Evolutionary conservation across 92 coral and sea anemone genomes (phyloP), one percentile per base, ranked within the genome.

Genomic region (Scolanthus callimorphus): DNA sequence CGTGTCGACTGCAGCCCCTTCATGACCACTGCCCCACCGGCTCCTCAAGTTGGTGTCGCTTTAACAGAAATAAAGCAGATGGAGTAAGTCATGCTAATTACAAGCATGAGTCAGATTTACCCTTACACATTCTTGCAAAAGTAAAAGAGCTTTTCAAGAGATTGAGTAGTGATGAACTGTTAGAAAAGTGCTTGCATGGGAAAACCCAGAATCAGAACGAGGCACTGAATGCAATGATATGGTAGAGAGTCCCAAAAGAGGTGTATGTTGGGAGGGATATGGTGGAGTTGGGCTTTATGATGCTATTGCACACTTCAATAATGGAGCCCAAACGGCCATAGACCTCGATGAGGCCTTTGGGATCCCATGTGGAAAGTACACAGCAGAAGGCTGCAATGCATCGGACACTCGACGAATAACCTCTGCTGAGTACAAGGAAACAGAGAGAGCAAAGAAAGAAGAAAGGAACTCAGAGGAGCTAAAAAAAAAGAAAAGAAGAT

Each of bases 221-320:
- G 21, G 39, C 73, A 41, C 23, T 67, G 22, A 67, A 67, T 53
- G 55, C 62, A 0, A 58, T 58, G 76, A 58, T 69, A 2, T 69
- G 67, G 75, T 17, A 39, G 30, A 17, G 75, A 43, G 39, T 68
- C 0, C 75, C 67, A 26, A 69, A 69, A 45, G 29, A 46, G 45
- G 48, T 41, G 17, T 67, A 51, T 39, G 73, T 67, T 31, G 73
- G 73, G 39, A 30, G 37, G 12, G 52, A 44, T 39, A 38, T 39
- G 25, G 27, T 68, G 56, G 31, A 68, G 15, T 21, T 13, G 66
- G 66, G 21, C 31, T 67, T 20, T 67, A 67, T 56, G 74, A 67
- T 67, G 74, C 74, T 29, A 60, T 67, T 9, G 74, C 74, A 1
- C 67, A 67, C 46, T 67, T 67, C 29, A 67, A 67, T 37, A 55